phyloP scores from a whole-genome alignment of 2,888 invertebrate genomes.

The Chrysina gloriosa region DNA sequence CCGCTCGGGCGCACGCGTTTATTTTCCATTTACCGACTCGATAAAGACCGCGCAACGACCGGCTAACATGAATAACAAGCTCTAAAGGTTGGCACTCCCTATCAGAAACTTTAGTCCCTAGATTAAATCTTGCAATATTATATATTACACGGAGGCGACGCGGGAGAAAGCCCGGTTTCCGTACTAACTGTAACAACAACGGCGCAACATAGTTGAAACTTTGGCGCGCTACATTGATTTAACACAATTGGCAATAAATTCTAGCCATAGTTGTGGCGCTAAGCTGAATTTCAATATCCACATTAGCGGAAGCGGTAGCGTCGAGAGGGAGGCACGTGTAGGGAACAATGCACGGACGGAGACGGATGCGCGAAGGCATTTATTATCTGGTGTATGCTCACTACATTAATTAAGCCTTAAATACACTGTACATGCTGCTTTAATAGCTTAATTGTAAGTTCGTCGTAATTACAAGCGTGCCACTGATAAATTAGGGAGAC shows the following conservation, averaged over 20 bases:
- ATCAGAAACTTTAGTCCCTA: slow-evolving; percentile 33
- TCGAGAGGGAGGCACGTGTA: not conserved
- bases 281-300: slow-evolving; percentile 36
- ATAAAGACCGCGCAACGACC: not conserved
- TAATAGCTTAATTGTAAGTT: slow-evolving; percentile 51
- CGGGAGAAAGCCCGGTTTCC: too few species aligned
- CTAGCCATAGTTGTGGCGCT: slow-evolving; percentile 27
- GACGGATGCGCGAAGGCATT: slow-evolving; percentile 47
- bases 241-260: slow-evolving; percentile 38
- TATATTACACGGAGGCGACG: slow-evolving; percentile 20
- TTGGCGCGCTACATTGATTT: slow-evolving; percentile 28
- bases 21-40: not conserved
- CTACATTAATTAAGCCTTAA: slow-evolving; percentile 50
- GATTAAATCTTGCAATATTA: slow-evolving; percentile 24
- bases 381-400: slow-evolving; percentile 46
- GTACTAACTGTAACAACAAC: not conserved
- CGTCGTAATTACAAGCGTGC: slow-evolving; percentile 48
- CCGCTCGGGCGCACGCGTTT: too few species aligned
- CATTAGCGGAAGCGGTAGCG: slow-evolving; percentile 19
- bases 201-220: slow-evolving; percentile 23
- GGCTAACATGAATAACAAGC: slow-evolving; percentile 8
- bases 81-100: slow-evolving; percentile 16
- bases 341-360: slow-evolving; percentile 41
- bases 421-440: slow-evolving; percentile 48
- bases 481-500: slow-evolving; percentile 49